A percentile compares a stretch with the other conserved stretches of the same genome.
Evolutionary conservation across 2,888 invertebrate genomes (phyloP).

Genomic region (Calameuta filiformis): DNA sequence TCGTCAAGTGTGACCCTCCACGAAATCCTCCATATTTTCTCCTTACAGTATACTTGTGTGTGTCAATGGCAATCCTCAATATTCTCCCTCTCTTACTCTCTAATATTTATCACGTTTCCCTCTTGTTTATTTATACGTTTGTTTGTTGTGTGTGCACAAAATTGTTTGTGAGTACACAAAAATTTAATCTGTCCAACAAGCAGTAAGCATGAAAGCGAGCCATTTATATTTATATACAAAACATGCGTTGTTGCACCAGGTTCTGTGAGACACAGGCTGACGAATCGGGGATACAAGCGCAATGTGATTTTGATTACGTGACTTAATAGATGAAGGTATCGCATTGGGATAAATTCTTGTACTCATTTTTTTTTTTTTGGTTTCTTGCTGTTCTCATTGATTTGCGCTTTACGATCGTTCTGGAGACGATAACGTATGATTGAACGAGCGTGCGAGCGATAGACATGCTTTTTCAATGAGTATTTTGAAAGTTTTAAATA

Average conservation of each 20-base stretch:
- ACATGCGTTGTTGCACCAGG: not conserved
- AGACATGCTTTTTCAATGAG: not conserved
- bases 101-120: not conserved
- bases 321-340: not conserved
- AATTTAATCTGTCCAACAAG: not conserved
- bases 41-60: not conserved
- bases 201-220: not conserved
- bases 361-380: not conserved
- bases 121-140: not conserved
- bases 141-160: not conserved
- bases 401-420: not conserved
- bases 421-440: not conserved
- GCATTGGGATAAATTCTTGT: not conserved
- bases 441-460: slow-evolving; percentile 2
- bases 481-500: not conserved
- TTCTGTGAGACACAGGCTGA: not conserved
- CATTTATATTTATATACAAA: not conserved
- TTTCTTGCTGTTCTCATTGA: not conserved
- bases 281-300: not conserved
- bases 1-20: not conserved
- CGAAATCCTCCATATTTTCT: not conserved
- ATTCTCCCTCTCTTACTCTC: not conserved
- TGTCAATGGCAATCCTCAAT: not conserved
- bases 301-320: not conserved
- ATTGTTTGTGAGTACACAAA: not conserved